phyloP scores from a whole-genome alignment of 2,113 vertebrate genomes.

The Seriola rivoliana region DNA sequence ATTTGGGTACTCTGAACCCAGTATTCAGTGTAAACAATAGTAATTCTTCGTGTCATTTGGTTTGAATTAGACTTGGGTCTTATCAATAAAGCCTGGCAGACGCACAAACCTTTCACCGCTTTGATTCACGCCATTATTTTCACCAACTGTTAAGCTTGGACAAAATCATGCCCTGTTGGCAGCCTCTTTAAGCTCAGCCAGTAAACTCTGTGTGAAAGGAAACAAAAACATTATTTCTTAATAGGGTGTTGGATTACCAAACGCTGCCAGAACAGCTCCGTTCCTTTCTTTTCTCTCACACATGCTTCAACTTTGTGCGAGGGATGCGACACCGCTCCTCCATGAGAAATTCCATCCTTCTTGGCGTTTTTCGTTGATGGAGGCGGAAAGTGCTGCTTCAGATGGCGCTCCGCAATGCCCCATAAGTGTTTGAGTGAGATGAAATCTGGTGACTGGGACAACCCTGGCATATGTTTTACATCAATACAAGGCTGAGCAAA shows the following conservation, averaged over 20 bases:
- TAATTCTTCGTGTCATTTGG: constrained; percentile 47
- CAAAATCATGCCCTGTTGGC: constrained; percentile 40
- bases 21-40: constrained; percentile 51
- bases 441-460: constrained; percentile 50
- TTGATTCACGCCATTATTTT: constrained; percentile 28
- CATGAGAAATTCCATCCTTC: constrained; percentile 51
- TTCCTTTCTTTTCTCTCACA: constrained; percentile 39
- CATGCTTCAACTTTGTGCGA: constrained; percentile 24
- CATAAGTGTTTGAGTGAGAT: constrained; percentile 19
- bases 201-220: constrained; percentile 44
- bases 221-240: constrained; percentile 56
- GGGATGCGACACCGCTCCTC: constrained; percentile 8
- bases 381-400: constrained; percentile 54
- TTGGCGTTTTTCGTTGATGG: constrained; percentile 29
- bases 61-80: constrained; percentile 33
- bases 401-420: constrained; percentile 10
- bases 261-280: constrained; percentile 37
- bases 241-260: constrained; percentile 47
- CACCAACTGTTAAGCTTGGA: constrained; percentile 43
- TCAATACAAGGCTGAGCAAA: constrained; percentile 55
- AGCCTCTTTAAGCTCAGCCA: constrained; percentile 31
- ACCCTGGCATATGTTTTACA: constrained; percentile 60
- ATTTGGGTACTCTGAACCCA: constrained; percentile 33
- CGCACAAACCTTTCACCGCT: background rate
- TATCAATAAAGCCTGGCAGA: constrained; percentile 55